Percentiles rank a stretch among this genome's conserved stretches.
phyloP scores from a whole-genome alignment of 2,113 vertebrate genomes.

The Semicossyphus pulcher region DNA sequence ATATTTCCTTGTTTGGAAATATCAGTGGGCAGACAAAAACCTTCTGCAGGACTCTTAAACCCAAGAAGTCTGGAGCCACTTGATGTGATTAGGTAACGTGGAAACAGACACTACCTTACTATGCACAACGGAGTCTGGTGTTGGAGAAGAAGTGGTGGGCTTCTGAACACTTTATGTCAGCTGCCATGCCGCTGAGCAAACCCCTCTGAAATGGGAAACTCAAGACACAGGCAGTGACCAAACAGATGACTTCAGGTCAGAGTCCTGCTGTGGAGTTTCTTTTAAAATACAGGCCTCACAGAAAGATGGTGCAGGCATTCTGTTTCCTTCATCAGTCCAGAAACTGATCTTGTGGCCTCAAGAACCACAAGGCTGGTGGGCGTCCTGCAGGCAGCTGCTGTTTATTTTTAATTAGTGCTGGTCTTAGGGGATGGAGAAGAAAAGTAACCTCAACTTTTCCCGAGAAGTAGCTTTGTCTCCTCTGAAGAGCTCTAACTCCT shows the following conservation, averaged over 20 bases:
- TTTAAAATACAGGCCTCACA: constrained; percentile 18
- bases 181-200: constrained; percentile 34
- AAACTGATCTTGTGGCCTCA: constrained; percentile 30
- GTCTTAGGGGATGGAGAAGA: constrained; percentile 27
- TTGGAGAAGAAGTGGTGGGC: neutral
- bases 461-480: constrained; percentile 7
- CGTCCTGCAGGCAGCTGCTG: constrained; percentile 45
- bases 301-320: constrained; percentile 6
- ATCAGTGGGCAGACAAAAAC: constrained; percentile 17
- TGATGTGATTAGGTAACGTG: constrained; percentile 25
- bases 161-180: constrained; percentile 28
- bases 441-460: neutral
- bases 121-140: neutral
- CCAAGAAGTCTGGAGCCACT: constrained; percentile 28
- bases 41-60: constrained; percentile 28
- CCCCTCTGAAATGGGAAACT: constrained; percentile 16
- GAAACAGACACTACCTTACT: constrained; percentile 8
- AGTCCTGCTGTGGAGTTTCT: constrained; percentile 38
- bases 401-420: constrained; percentile 76
- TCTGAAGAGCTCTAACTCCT: neutral
- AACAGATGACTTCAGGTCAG: constrained; percentile 38
- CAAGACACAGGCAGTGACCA: constrained; percentile 8
- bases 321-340: constrained; percentile 1
- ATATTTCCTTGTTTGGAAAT: constrained; percentile 70
- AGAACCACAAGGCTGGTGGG: constrained; percentile 20